Conservation (phyloP, 2,888 invertebrate species). For the Arrhopalites spinosus region DNA sequence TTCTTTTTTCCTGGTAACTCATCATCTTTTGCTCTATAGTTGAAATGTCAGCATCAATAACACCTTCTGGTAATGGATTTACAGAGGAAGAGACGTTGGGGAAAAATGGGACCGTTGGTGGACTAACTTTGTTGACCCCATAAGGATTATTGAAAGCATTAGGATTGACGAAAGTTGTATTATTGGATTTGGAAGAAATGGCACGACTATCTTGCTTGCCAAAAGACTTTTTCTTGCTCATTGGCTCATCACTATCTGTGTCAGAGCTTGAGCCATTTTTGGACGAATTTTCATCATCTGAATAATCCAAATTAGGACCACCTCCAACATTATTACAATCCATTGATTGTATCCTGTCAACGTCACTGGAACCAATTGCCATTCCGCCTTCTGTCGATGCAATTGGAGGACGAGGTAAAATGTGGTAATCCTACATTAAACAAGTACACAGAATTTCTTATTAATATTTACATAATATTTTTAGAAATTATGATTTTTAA, state of each 20-base stretch:
- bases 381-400: not conserved
- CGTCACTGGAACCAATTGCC: not conserved
- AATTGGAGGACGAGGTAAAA: conserved; percentile 20
- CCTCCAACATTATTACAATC: not conserved
- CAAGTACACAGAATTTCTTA: not conserved
- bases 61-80: not conserved
- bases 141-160: not conserved
- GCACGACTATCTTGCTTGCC: not conserved
- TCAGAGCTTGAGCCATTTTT: not conserved
- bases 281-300: conserved; percentile 10
- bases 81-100: not conserved
- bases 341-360: not conserved
- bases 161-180: conserved; percentile 1
- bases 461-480: not conserved
- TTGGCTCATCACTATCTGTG: conserved; percentile 16
- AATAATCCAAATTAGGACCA: not conserved
- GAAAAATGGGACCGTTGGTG: not conserved
- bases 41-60: not conserved
- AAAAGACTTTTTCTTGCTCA: not conserved
- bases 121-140: not conserved
- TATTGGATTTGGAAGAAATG: conserved; percentile 8
- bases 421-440: conserved; percentile 26
- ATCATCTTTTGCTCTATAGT: conserved; percentile 21
- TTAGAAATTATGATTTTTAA: not conserved
- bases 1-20: conserved; percentile 22